A percentile compares a stretch with the other conserved stretches of the same genome.
phyloP scores from a whole-genome alignment of 2,888 invertebrate genomes.

The Serrognathus titanus region DNA sequence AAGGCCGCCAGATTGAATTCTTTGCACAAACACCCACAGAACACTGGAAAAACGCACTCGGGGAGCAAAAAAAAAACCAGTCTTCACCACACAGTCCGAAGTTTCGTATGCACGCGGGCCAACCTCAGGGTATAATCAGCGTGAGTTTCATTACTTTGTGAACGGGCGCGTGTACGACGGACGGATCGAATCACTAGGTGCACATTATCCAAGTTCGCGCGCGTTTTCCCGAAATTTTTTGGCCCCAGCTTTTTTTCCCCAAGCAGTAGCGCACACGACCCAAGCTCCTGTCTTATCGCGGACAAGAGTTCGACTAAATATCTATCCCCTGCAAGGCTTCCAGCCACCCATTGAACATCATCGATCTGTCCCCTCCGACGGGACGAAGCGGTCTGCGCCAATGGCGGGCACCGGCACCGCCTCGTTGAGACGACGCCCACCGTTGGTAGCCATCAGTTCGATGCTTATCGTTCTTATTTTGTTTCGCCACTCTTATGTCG shows the following conservation, averaged over 20 bases:
- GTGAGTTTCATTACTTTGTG: background rate
- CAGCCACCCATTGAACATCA: slow-evolving; percentile 37
- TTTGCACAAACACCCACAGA: slow-evolving; percentile 19
- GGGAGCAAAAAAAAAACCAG: background rate
- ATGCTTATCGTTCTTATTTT: slow-evolving; percentile 42
- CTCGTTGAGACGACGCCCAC: slow-evolving; percentile 37
- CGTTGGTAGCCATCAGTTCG: slow-evolving; percentile 50
- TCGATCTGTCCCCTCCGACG: slow-evolving; percentile 41
- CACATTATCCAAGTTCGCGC: background rate
- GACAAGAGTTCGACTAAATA: slow-evolving; percentile 16
- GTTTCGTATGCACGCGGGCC: too few species aligned
- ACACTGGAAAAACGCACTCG: slow-evolving; percentile 4
- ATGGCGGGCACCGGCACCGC: slow-evolving; percentile 36
- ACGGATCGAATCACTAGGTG: slow-evolving; percentile 9
- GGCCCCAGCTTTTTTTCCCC: background rate
- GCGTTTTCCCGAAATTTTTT: slow-evolving; percentile 9
- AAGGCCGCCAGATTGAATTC: slow-evolving; percentile 49
- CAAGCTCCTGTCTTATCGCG: slow-evolving; percentile 5
- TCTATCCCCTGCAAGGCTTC: slow-evolving; percentile 30
- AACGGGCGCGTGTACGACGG: background rate
- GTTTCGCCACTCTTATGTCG: slow-evolving; percentile 14
- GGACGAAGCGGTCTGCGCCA: slow-evolving; percentile 25
- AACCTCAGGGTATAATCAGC: background rate
- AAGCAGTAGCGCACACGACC: background rate
- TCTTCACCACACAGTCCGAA: background rate